Evolutionary conservation across 2,113 vertebrate species (phyloP).

Genomic region (Catharus minimus): DNA sequence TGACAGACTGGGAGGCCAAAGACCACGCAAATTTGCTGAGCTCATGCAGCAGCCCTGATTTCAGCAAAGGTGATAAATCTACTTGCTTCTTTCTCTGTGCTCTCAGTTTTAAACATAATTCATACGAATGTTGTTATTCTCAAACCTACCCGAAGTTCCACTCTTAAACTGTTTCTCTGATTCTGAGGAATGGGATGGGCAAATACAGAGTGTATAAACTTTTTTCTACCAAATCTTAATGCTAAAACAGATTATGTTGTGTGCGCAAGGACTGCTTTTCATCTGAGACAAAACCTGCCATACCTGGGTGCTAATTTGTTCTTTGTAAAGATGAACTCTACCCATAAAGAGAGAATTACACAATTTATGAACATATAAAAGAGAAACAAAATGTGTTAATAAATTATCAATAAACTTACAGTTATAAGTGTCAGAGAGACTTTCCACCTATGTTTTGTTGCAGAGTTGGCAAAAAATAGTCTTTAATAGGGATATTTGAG

Average conservation of each 20-base stretch:
- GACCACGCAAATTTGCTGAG: not conserved
- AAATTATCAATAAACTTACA: not conserved
- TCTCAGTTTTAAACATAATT: not conserved
- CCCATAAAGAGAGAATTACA: not conserved
- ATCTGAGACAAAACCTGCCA: not conserved
- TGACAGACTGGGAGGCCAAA: not conserved
- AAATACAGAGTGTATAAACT: not conserved
- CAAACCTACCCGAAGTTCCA: not conserved
- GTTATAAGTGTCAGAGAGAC: not conserved
- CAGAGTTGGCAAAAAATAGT: not conserved
- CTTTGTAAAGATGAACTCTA: not conserved
- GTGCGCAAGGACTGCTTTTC: not conserved
- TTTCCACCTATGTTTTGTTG: not conserved
- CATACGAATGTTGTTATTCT: fast-evolving
- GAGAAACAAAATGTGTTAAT: not conserved
- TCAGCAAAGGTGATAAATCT: not conserved
- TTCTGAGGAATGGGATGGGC: not conserved
- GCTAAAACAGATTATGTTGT: not conserved
- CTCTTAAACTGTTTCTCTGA: not conserved
- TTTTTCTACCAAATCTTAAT: not conserved
- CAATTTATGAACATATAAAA: not conserved
- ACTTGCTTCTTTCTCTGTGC: not conserved
- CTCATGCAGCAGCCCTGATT: not conserved
- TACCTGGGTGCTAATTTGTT: not conserved
- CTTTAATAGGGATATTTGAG: not conserved